Evolutionary conservation across 2,888 invertebrate species (phyloP), one percentile per base, ranked within the genome.

Genomic region (Parascotia fuliginaria): DNA sequence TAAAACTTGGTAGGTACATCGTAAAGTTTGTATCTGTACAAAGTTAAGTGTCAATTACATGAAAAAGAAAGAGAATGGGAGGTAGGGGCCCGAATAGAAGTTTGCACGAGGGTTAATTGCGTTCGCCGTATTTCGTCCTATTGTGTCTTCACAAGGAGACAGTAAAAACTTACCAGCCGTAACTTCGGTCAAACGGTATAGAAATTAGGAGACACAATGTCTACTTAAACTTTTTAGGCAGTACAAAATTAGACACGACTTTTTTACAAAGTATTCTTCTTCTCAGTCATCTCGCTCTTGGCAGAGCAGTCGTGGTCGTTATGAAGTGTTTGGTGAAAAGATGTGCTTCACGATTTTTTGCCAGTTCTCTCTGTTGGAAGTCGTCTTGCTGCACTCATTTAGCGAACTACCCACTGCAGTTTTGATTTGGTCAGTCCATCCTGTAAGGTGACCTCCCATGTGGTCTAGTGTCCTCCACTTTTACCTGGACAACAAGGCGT

Each of bases 91-190:
- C 40, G 41, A 42, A 68, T 69, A 74, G 72, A 80, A 79, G 70
- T 79, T 78, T 70, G 60, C 73, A 56, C 63, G 58, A 52, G 61
- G 65, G 76, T 74, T 82, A 77, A 82, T 81, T 80, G 73, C 70
- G 71, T 65, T 62, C 63, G 64, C 69, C 55, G 65, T 68, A 69
- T 76, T 65, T 67, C 39, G 24, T 63, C 65, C 57, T 63, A 55
- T 65, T 68, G 62, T 71, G 72, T 70, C 72, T 64, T 63, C 56
- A 55, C 55, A 63, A 66, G 65, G 57, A 72, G 66, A 65, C 65
- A 73, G 66, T 75, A 75, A 77, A 78, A 79, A 72, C 65, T 73
- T 71, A 60, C 60, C 65, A 57, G 55, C 67, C 73, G 73, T 79
- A 75, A 77, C 55, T 70, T 70, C 46, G 54, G 60, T 58, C 63